Conservation (phyloP, 2,113 vertebrate genomes). For the Elachura formosa region DNA sequence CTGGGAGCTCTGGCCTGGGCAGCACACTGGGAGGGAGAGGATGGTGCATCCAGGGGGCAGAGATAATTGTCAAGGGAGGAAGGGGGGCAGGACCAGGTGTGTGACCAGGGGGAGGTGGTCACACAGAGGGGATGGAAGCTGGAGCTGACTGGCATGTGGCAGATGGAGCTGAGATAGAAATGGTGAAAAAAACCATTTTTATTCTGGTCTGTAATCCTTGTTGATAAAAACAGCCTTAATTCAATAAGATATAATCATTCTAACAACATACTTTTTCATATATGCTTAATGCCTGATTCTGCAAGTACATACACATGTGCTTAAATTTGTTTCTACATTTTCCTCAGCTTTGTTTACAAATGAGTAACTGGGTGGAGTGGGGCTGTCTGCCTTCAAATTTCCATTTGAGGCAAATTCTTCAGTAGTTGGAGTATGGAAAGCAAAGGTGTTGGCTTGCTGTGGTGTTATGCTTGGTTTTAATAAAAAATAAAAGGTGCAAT, state of each 20-base stretch:
- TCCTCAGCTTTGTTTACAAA: neutral
- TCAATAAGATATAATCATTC: neutral
- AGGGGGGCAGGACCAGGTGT: neutral
- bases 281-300: neutral
- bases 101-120: neutral
- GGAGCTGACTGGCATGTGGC: neutral
- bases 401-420: neutral
- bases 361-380: neutral
- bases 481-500: neutral
- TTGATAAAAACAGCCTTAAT: neutral
- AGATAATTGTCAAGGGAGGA: neutral
- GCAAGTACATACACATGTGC: neutral
- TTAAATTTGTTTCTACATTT: neutral
- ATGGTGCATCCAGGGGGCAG: neutral
- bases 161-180: neutral
- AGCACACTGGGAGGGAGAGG: neutral
- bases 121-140: neutral
- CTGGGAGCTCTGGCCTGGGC: neutral
- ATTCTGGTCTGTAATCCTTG: neutral
- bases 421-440: neutral
- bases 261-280: neutral
- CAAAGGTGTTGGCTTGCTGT: neutral
- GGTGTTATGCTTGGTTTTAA: neutral
- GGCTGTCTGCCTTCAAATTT: neutral
- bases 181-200: rapidly evolving